These are phyloP conservation scores for Chiloscyllium plagiosum DNA, from an alignment of 2,113 vertebrate genomes.

Conservation along the genomic window DNA sequence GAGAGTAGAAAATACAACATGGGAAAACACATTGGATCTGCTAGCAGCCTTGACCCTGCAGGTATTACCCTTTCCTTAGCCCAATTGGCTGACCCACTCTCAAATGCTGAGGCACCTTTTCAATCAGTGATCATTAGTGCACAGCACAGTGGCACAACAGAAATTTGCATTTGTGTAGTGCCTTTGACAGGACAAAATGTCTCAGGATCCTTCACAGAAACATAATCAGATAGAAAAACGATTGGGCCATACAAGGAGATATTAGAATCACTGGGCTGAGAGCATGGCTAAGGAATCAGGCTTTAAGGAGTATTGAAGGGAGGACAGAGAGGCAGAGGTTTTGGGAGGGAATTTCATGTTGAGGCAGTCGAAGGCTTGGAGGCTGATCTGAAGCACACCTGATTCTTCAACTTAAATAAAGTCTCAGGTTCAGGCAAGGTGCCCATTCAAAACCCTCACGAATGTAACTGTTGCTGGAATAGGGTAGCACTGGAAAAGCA, in stretches of 20 bases:
- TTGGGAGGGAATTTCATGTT: too few relatives aligned
- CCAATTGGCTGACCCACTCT: background rate
- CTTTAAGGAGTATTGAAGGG: too few relatives aligned
- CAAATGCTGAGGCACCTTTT: background rate
- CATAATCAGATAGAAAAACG: too few relatives aligned
- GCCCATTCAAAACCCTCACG: background rate
- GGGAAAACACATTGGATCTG: background rate
- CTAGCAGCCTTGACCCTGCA: background rate
- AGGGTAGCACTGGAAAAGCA: too few relatives aligned
- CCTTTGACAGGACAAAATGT: too few relatives aligned
- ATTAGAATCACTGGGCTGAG: too few relatives aligned
- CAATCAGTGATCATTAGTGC: background rate
- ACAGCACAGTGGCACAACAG: background rate
- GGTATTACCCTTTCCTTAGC: background rate
- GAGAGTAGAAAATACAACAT: background rate
- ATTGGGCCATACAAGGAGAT: too few relatives aligned
- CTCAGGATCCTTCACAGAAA: too few relatives aligned
- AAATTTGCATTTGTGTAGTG: background rate
- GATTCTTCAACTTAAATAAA: background rate
- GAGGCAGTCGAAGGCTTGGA: background rate
- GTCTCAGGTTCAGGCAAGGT: too few relatives aligned
- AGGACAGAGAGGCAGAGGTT: background rate
- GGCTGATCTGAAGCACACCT: background rate
- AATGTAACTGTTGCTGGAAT: background rate
- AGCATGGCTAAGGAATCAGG: too few relatives aligned